Evolutionary conservation across 2,113 vertebrate genomes (phyloP).

Genomic region (Cyprinodon variegatus): DNA sequence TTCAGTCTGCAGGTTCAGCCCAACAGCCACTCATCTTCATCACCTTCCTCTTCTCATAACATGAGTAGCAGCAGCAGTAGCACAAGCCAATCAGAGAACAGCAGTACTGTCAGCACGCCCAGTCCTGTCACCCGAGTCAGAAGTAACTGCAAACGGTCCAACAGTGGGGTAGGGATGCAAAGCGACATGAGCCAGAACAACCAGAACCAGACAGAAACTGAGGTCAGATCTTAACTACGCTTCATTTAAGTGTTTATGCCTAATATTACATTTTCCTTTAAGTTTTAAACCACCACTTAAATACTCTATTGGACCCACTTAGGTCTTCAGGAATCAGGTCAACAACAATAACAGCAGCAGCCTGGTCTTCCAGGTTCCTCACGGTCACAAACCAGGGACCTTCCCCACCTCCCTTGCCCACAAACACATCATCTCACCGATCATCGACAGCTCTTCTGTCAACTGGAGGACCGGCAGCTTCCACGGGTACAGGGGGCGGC

Average conservation of each 20-base stretch:
- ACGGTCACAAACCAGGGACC: conserved; percentile 87
- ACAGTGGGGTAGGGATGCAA: not conserved
- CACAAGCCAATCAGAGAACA: conserved; percentile 79
- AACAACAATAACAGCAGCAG: conserved; percentile 58
- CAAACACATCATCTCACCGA: conserved; percentile 46
- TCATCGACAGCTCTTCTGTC: conserved; percentile 72
- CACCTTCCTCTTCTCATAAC: conserved; percentile 66
- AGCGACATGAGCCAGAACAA: not conserved
- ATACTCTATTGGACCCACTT: not conserved
- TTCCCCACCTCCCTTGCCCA: conserved; percentile 84
- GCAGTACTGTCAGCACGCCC: conserved; percentile 81
- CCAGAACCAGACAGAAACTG: conserved; percentile 22
- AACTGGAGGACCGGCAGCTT: conserved; percentile 89
- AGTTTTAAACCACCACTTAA: not conserved
- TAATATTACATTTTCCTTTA: not conserved
- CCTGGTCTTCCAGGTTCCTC: conserved; percentile 83
- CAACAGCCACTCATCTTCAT: conserved; percentile 67
- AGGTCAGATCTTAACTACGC: conserved; percentile 39
- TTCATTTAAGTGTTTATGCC: not conserved
- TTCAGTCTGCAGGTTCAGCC: conserved; percentile 66
- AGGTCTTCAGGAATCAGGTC: conserved; percentile 59
- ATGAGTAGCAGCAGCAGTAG: conserved; percentile 72
- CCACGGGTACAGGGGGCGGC: conserved; percentile 78
- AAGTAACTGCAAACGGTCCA: conserved; percentile 71
- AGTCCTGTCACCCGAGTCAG: conserved; percentile 74